phyloP scores from a whole-genome alignment of 2,797 vertebrate species.

The Phylloscopus collybita region DNA sequence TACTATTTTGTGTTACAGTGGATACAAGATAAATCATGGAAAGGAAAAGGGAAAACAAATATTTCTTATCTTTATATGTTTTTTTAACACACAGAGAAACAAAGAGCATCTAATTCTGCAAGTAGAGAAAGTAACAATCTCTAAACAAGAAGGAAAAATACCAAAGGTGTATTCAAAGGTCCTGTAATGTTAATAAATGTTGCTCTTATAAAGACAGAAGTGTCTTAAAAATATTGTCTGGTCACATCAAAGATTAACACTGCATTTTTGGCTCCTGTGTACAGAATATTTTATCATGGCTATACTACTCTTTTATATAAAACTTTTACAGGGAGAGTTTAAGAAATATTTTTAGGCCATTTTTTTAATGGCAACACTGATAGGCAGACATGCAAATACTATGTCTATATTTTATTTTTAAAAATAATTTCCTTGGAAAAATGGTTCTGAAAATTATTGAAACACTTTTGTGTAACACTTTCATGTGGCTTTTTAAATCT shows the following conservation, averaged over 20 bases:
- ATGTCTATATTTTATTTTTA: background rate
- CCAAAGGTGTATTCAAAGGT: background rate
- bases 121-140: background rate
- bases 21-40: background rate
- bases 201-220: background rate
- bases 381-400: background rate
- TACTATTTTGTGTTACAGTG: background rate
- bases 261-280: background rate
- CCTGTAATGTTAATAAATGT: background rate
- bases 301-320: background rate
- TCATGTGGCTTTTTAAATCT: background rate
- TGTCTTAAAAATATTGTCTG: background rate
- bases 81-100: background rate
- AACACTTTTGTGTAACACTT: background rate
- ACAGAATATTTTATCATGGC: background rate
- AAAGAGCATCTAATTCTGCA: background rate
- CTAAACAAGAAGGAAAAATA: background rate
- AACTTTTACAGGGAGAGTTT: background rate
- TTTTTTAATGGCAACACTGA: background rate
- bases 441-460: background rate
- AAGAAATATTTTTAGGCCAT: background rate
- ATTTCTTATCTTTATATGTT: background rate
- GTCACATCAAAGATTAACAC: background rate
- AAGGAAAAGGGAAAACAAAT: background rate
- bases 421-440: background rate